phyloP scores from a whole-genome alignment of 2,797 vertebrate genomes.

The Telmatherina bonti region DNA sequence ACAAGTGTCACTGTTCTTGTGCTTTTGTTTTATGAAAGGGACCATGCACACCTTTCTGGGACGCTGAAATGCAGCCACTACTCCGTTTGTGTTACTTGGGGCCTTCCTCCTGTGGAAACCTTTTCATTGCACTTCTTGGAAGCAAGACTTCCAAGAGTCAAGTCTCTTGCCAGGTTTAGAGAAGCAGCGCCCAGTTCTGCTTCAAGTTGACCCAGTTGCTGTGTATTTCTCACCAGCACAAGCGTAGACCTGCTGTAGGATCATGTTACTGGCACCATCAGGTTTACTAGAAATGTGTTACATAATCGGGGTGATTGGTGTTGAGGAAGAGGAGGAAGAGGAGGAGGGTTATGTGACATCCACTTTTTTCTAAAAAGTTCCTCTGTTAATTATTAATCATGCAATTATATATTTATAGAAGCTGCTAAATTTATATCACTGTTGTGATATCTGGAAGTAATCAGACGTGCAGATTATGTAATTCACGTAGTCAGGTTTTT shows the following conservation, averaged over 20 bases:
- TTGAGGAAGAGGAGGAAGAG: neutral
- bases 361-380: conserved; percentile 7
- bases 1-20: neutral
- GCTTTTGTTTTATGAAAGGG: neutral
- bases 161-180: conserved; percentile 5
- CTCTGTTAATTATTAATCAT: neutral
- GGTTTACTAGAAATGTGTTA: conserved; percentile 25
- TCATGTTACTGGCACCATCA: neutral
- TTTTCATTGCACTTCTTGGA: neutral
- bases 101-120: neutral
- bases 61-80: neutral
- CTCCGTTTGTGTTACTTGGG: neutral
- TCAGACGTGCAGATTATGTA: too few species aligned
- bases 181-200: neutral
- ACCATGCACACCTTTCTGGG: neutral
- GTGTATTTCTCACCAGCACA: neutral
- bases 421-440: too few species aligned
- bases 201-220: neutral
- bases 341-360: neutral
- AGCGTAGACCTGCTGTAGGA: neutral
- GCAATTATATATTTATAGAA: too few species aligned
- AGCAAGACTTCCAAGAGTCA: neutral
- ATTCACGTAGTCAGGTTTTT: too few species aligned
- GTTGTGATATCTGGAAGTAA: too few species aligned
- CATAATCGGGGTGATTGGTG: neutral